Percentiles rank a stretch among this genome's conserved stretches.
Evolutionary conservation across 2,113 vertebrate genomes (phyloP).

Genomic region (Callipepla squamata): DNA sequence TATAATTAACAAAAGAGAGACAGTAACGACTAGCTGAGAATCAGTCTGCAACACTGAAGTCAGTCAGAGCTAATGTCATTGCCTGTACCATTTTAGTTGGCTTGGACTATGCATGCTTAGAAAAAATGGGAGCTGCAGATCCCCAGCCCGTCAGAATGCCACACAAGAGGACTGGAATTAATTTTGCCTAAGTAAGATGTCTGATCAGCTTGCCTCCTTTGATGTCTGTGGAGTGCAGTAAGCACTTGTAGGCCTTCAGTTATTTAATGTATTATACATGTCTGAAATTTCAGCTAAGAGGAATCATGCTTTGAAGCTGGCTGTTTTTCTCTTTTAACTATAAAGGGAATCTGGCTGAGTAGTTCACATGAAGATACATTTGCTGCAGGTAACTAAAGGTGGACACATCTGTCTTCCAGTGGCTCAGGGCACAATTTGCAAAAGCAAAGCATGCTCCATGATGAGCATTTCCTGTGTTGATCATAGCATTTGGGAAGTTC

Average conservation of each 20-base stretch:
- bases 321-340: not conserved
- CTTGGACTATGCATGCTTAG: not conserved
- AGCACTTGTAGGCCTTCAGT: not conserved
- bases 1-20: not conserved
- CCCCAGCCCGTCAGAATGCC: not conserved
- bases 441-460: not conserved
- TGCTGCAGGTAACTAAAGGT: not conserved
- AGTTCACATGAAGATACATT: not conserved
- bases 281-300: constrained; percentile 1
- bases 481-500: not conserved
- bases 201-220: constrained; percentile 12
- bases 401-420: not conserved
- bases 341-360: not conserved
- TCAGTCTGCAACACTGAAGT: not conserved
- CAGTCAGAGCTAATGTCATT: not conserved
- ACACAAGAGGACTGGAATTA: not conserved
- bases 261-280: not conserved
- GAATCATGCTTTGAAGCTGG: not conserved
- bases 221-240: not conserved
- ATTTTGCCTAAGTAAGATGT: not conserved
- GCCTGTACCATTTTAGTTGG: fast-evolving
- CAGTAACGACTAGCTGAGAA: not conserved
- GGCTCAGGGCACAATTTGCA: not conserved
- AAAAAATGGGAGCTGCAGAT: not conserved
- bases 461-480: not conserved